Conservation (phyloP, 2,113 vertebrate species). For the Australoheros scitulus region DNA sequence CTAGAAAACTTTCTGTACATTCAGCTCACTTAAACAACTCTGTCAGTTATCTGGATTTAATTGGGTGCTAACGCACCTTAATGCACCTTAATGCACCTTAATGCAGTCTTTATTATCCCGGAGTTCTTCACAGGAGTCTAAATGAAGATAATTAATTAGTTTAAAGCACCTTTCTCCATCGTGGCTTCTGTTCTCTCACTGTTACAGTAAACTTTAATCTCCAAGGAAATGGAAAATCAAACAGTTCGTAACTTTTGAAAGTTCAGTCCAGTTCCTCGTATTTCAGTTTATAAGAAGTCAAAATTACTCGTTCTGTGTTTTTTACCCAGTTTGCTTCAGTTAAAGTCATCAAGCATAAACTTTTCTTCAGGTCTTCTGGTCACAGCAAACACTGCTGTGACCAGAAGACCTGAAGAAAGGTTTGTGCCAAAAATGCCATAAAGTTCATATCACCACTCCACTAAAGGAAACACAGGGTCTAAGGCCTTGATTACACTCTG, state of each 20-base stretch:
- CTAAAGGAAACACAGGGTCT: not conserved
- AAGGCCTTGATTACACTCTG: not conserved
- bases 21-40: too few species aligned
- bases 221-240: too few species aligned
- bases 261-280: too few species aligned
- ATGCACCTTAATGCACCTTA: too few species aligned
- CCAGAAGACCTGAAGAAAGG: not conserved
- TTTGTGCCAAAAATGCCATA: not conserved
- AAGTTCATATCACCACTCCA: not conserved
- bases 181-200: too few species aligned
- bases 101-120: not conserved
- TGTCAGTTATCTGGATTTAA: too few species aligned
- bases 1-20: not conserved
- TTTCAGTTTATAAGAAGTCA: too few species aligned
- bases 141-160: not conserved
- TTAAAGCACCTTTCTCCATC: too few species aligned
- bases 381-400: not conserved
- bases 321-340: not conserved
- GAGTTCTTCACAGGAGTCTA: not conserved
- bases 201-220: not conserved
- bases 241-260: too few species aligned
- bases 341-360: not conserved
- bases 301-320: fast-evolving
- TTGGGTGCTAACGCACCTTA: too few species aligned
- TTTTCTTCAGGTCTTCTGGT: not conserved